A percentile compares a stretch with the other conserved stretches of the same genome.
Conservation (phyloP, 2,113 vertebrate species). For the Prietella phreatophila region DNA sequence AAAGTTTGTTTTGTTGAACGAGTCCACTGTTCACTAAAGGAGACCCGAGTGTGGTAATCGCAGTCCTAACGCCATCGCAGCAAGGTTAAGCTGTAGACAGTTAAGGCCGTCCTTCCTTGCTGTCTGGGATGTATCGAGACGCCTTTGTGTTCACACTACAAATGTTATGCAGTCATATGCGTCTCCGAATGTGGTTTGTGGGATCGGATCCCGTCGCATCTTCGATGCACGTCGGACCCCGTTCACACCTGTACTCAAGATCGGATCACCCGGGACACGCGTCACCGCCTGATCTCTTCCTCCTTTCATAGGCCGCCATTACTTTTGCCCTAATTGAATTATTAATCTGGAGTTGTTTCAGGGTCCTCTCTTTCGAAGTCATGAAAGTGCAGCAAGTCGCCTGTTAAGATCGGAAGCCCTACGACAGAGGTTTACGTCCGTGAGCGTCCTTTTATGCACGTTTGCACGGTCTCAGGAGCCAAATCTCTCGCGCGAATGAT, state of each 20-base stretch:
- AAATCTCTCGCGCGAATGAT: neutral
- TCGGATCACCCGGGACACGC: neutral
- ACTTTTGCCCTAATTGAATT: neutral
- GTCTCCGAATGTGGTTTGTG: too few relatives aligned
- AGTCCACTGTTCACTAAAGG: too few relatives aligned
- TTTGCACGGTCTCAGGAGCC: neutral
- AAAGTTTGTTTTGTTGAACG: too few relatives aligned
- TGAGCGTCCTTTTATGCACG: too few relatives aligned
- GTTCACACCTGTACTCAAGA: neutral
- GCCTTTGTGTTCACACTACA: neutral
- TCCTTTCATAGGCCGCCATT: neutral
- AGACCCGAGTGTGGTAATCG: too few relatives aligned
- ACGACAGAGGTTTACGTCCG: too few relatives aligned
- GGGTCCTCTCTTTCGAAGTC: too few relatives aligned
- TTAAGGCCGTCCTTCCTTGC: neutral
- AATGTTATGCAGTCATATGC: neutral
- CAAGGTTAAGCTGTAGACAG: too few relatives aligned
- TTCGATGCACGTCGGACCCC: neutral
- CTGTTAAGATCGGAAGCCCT: too few relatives aligned
- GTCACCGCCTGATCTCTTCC: neutral
- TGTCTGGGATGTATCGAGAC: neutral
- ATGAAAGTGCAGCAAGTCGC: too few relatives aligned
- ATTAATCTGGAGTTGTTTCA: neutral
- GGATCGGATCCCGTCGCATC: neutral
- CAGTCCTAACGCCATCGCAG: too few relatives aligned